These are phyloP conservation scores for Semicossyphus pulcher DNA, from an alignment of 2,113 vertebrate genomes.

Conservation along the genomic window DNA sequence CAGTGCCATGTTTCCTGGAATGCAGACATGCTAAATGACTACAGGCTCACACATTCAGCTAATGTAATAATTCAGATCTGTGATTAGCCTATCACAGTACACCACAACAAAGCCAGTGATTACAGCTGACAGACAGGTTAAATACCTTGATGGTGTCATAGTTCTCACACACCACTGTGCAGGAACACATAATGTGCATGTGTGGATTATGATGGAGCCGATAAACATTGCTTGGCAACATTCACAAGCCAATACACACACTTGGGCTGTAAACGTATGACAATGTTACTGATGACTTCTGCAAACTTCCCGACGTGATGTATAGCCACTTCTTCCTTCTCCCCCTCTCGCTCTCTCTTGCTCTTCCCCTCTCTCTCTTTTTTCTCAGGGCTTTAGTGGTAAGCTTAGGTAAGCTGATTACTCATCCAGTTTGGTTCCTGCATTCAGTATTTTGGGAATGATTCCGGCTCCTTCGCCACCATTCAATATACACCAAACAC, in stretches of 20 bases:
- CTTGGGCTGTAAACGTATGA: slow-evolving; percentile 34
- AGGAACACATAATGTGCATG: not conserved
- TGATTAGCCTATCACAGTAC: slow-evolving; percentile 41
- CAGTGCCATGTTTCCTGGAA: slow-evolving; percentile 30
- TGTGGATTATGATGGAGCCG: not conserved
- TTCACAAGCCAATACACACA: not conserved
- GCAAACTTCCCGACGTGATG: slow-evolving; percentile 52
- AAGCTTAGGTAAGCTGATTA: slow-evolving; percentile 85
- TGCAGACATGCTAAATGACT: slow-evolving; percentile 30
- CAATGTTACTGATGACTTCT: slow-evolving; percentile 37
- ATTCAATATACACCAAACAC: slow-evolving; percentile 62
- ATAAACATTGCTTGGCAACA: not conserved
- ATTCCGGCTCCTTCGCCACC: slow-evolving; percentile 55
- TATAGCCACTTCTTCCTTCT: slow-evolving; percentile 26
- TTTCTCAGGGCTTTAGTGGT: slow-evolving; percentile 73
- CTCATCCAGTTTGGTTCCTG: slow-evolving; percentile 74
- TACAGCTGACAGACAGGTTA: slow-evolving; percentile 17
- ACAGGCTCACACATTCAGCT: slow-evolving; percentile 7
- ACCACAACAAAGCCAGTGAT: slow-evolving; percentile 39
- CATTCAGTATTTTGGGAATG: slow-evolving; percentile 77
- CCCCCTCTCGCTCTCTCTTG: not conserved
- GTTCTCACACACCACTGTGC: not conserved
- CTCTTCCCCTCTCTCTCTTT: slow-evolving; percentile 21
- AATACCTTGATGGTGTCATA: slow-evolving; percentile 18
- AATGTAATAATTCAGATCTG: slow-evolving; percentile 41